phyloP scores from a whole-genome alignment of 2,797 vertebrate genomes.

The Pangasius sanitwongsei region DNA sequence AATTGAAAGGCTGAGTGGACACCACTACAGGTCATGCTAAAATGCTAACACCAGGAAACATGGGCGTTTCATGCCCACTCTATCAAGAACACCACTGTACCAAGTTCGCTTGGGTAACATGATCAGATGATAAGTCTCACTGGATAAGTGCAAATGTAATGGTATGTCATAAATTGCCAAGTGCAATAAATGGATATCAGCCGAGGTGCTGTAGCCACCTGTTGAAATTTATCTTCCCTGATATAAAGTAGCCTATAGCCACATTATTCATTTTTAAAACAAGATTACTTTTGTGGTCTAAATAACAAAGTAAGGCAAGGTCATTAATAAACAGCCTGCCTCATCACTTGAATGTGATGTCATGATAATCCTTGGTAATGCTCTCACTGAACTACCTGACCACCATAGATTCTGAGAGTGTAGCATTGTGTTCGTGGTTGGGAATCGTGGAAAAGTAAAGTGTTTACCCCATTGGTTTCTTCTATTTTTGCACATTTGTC shows the following conservation, averaged over 20 bases:
- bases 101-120: neutral
- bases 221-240: neutral
- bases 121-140: neutral
- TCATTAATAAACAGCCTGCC: neutral
- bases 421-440: neutral
- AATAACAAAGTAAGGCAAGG: neutral
- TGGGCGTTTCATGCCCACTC: neutral
- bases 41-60: neutral
- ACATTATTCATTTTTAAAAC: neutral
- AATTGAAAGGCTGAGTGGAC: neutral
- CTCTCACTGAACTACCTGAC: neutral
- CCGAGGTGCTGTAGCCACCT: neutral
- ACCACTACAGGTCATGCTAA: neutral
- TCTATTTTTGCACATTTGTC: neutral
- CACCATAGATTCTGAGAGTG: neutral
- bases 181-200: neutral
- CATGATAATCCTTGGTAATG: neutral
- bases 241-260: neutral
- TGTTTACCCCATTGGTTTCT: neutral
- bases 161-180: neutral
- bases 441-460: neutral
- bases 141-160: neutral
- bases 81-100: neutral
- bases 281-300: neutral
- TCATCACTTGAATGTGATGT: neutral